A percentile compares a stretch with the other conserved stretches of the same genome.
Evolutionary conservation across 2,113 vertebrate species (phyloP).

Genomic region (Stegostoma tigrinum): DNA sequence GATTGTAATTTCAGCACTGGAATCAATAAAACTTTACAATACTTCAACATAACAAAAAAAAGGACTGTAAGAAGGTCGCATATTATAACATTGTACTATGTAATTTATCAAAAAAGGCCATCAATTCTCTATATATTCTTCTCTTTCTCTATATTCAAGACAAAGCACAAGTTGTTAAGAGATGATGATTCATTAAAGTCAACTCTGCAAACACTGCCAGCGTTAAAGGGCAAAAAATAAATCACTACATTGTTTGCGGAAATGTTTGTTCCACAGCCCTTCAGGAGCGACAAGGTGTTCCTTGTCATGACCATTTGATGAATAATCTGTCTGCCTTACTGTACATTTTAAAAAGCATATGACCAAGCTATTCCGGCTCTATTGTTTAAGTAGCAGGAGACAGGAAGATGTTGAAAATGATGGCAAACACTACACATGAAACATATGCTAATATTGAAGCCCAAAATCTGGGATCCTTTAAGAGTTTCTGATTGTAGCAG

Average conservation of each 20-base stretch:
- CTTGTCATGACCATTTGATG: neutral
- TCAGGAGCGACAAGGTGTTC: neutral
- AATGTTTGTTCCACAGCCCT: neutral
- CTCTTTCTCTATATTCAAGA: neutral
- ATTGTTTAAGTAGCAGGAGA: slow-evolving; percentile 57
- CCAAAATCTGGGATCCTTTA: slow-evolving; percentile 81
- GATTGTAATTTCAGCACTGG: neutral
- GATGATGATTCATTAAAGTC: neutral
- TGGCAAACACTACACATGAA: slow-evolving; percentile 64
- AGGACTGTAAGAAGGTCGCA: no score
- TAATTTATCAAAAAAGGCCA: neutral
- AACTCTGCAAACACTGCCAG: neutral
- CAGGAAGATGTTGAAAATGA: slow-evolving; percentile 78
- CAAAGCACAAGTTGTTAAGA: neutral
- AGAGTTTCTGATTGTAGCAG: slow-evolving; percentile 66
- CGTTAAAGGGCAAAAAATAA: neutral
- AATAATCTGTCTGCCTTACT: neutral
- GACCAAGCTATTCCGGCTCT: neutral
- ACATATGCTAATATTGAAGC: slow-evolving; percentile 66
- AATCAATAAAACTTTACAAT: no score
- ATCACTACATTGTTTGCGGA: neutral
- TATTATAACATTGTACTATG: neutral
- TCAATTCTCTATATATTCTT: neutral
- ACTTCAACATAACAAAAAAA: neutral
- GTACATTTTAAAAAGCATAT: neutral